Base-by-base conservation (phyloP, 2,888 invertebrate species). In the Amorpha juglandis region DNA sequence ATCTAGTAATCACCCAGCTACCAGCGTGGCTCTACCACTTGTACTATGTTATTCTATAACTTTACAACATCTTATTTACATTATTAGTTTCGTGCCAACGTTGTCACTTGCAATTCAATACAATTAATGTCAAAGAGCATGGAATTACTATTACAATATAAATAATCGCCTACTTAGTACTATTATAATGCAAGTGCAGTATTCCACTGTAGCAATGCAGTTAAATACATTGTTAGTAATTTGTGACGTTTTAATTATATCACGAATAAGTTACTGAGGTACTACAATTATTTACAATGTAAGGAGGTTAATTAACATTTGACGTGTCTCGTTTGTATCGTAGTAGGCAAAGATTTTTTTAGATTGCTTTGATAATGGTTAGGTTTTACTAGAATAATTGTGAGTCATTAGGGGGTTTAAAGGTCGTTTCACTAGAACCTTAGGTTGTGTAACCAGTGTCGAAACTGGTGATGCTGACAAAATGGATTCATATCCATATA, bases 231-330 rank as follows among this genome's bases (percentile, higher is more conserved):
- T 58, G 58, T 58, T 58, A 19, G 6, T 58, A 38, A 42, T 42
- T 52, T 52, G 12, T 27, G 6, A 42, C 38, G 38, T 11, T 19
- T 19, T 38, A 58, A 58, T 58, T n/a, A 53, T 58, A 19, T 42
- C 58, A 38, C 16, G 58, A 19, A 16, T 35, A 35, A 35, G 55
- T 58, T 42, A 42, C 11, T 42, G 16, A 58, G 19, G 16, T 9
- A 11, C 38, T 35, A 2, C n/a, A n/a, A n/a, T n/a, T n/a, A n/a
- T n/a, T 58, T 58, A 58, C 58, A 58, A 58, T 58, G 58, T 58
- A 19, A 38, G 11, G 19, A 38, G 38, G 19, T 19, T 12, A 58
- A 42, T 58, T 58, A 8, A 8, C n/a, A 1, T 27, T 52, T 52
- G 52, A 52, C 52, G n/a, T 53, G 6, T 55, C 33, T 35, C 16